Conservation (phyloP, 2,888 invertebrate genomes). For the Drosophila leonis region DNA sequence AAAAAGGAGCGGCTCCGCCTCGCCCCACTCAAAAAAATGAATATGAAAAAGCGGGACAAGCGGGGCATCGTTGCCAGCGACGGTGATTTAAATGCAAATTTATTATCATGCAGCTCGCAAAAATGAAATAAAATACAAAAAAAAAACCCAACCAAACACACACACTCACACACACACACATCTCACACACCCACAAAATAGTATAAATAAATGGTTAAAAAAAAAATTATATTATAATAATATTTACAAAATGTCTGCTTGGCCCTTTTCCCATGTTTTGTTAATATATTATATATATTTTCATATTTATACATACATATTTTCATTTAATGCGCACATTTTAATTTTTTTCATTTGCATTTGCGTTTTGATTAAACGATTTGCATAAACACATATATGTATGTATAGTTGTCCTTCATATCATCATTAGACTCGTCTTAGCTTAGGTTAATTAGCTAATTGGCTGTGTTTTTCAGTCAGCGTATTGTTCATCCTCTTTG, state of each 20-base stretch:
- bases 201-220: constrained; percentile 66
- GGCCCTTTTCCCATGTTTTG: constrained; percentile 36
- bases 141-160: constrained; percentile 24
- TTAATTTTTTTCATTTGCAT: constrained; percentile 70
- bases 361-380: constrained; percentile 79
- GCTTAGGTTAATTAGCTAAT: constrained; percentile 15
- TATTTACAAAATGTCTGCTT: constrained; percentile 80
- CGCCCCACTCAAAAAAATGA: constrained; percentile 1
- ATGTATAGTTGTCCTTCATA: constrained; percentile 36
- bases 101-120: constrained; percentile 76
- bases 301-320: constrained; percentile 7
- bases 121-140: constrained; percentile 58
- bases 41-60: constrained; percentile 43
- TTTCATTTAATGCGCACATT: constrained; percentile 61
- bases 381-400: constrained; percentile 40
- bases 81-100: constrained; percentile 81
- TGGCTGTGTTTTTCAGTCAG: neutral
- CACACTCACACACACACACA: constrained; percentile 3
- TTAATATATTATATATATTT: constrained; percentile 4
- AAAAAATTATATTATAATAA: constrained; percentile 63
- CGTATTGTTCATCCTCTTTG: neutral
- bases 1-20: constrained; percentile 33
- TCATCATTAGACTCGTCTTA: constrained; percentile 7
- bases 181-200: constrained; percentile 36
- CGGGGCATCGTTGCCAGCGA: constrained; percentile 40